Percentiles rank a stretch among this genome's conserved stretches.
Evolutionary conservation across 2,888 invertebrate species (phyloP).

Genomic region (Agapetus fuscipes): DNA sequence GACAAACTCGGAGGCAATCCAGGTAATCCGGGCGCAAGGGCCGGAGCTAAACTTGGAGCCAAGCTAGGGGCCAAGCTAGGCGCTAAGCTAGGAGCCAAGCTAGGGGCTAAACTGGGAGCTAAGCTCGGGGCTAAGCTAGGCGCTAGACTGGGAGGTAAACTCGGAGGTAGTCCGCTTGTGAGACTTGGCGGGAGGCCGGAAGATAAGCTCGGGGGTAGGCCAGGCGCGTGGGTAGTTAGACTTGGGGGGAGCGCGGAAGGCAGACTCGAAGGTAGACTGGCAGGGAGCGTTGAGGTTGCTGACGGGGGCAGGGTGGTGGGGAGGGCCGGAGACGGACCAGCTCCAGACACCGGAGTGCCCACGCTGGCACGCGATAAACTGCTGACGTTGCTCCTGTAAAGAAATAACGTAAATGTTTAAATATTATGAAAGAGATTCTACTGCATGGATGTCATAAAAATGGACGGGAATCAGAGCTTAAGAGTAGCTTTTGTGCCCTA

Average conservation of each 20-base stretch:
- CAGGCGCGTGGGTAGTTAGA: slow-evolving; percentile 23
- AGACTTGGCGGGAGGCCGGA: slow-evolving; percentile 22
- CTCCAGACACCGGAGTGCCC: slow-evolving; percentile 48
- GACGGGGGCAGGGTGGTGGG: slow-evolving; percentile 33
- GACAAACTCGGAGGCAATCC: slow-evolving; percentile 25
- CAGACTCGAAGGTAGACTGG: slow-evolving; percentile 23
- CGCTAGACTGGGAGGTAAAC: slow-evolving; percentile 12
- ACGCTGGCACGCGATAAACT: slow-evolving; percentile 63
- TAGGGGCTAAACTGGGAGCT: slow-evolving; percentile 35
- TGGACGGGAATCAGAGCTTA: too few species aligned
- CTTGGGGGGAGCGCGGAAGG: slow-evolving; percentile 31
- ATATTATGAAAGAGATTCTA: too few species aligned
- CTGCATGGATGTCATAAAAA: too few species aligned
- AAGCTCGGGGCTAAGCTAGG: slow-evolving; percentile 30
- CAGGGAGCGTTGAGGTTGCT: slow-evolving; percentile 29
- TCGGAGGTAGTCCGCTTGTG: slow-evolving; percentile 7
- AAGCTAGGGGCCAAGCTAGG: slow-evolving; percentile 39
- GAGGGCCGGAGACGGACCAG: slow-evolving; percentile 29
- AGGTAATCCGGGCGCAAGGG: slow-evolving; percentile 25
- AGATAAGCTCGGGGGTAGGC: slow-evolving; percentile 34
- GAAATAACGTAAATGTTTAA: slow-evolving; percentile 14
- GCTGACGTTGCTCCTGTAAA: slow-evolving; percentile 69
- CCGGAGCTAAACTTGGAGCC: slow-evolving; percentile 29
- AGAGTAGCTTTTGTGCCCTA: too few species aligned
- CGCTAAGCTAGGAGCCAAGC: slow-evolving; percentile 44